phyloP scores from a whole-genome alignment of 2,888 invertebrate genomes.

The Idaea biselata region DNA sequence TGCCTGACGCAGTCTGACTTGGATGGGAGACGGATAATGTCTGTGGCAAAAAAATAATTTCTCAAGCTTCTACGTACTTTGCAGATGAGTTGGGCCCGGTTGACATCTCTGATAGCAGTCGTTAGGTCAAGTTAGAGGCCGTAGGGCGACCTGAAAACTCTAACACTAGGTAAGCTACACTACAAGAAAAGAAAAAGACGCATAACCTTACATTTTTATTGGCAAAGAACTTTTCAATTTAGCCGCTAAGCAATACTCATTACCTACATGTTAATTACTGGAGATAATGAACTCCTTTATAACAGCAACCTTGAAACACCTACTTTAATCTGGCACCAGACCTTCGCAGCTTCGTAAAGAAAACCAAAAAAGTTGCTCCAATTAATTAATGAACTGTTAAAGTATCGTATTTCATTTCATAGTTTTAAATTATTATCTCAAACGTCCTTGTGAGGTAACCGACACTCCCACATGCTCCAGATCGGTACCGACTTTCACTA shows the following conservation, averaged over 20 bases:
- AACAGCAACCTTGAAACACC: conserved; percentile 13
- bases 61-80: too few species aligned
- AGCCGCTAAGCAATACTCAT: not conserved
- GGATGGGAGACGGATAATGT: too few species aligned
- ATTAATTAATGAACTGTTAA: conserved; percentile 17
- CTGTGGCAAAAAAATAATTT: too few species aligned
- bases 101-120: too few species aligned
- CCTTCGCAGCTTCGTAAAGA: not conserved
- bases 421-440: conserved; percentile 40
- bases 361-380: conserved; percentile 10
- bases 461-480: conserved; percentile 69
- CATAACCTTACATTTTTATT: too few species aligned
- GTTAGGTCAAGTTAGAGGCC: too few species aligned
- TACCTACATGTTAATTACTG: not conserved
- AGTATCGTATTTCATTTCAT: conserved; percentile 8
- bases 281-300: not conserved
- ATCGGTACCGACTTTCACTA: conserved; percentile 67
- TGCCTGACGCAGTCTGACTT: too few species aligned
- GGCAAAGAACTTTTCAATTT: too few species aligned
- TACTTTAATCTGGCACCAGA: not conserved
- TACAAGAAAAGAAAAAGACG: too few species aligned
- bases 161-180: too few species aligned
- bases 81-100: too few species aligned
- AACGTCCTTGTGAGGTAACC: conserved; percentile 71
- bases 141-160: too few species aligned